Conservation (phyloP, 2,113 vertebrate species). For the Sorex araneus region DNA sequence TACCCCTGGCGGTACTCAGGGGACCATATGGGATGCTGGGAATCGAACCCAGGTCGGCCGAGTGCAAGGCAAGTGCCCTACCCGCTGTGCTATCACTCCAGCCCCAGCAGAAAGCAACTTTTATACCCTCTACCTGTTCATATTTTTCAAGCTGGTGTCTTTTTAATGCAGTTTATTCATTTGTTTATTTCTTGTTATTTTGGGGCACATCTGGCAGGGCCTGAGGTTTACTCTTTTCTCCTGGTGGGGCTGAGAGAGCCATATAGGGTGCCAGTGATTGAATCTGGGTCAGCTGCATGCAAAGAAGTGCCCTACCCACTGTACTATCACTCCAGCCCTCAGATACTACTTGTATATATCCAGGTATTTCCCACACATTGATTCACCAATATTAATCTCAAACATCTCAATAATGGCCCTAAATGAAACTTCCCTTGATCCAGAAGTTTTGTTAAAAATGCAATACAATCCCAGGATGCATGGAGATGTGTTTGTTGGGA, state of each 20-base stretch:
- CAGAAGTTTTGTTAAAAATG: slow-evolving; percentile 14
- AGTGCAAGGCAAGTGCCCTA: too few species aligned
- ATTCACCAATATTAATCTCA: neutral
- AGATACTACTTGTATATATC: neutral
- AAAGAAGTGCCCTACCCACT: neutral
- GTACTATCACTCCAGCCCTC: neutral
- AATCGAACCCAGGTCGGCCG: too few species aligned
- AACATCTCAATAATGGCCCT: neutral
- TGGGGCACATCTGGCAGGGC: too few species aligned
- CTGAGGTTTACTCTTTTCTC: too few species aligned
- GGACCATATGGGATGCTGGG: too few species aligned
- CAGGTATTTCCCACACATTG: neutral
- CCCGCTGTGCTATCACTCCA: too few species aligned
- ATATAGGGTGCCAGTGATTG: neutral
- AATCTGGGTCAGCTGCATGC: neutral
- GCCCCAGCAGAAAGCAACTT: neutral
- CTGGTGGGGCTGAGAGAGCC: too few species aligned
- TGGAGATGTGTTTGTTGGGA: neutral
- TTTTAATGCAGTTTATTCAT: too few species aligned
- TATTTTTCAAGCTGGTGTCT: neutral
- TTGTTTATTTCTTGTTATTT: too few species aligned
- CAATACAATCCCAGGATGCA: neutral
- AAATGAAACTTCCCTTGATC: slow-evolving; percentile 26
- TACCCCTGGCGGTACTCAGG: too few species aligned
- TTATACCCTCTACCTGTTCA: neutral